A percentile compares a stretch with the other conserved stretches of the same genome.
These are phyloP conservation scores for Rhopalosiphum nymphaeae DNA, from an alignment of 2,888 invertebrate genomes.

Conservation along the genomic window DNA sequence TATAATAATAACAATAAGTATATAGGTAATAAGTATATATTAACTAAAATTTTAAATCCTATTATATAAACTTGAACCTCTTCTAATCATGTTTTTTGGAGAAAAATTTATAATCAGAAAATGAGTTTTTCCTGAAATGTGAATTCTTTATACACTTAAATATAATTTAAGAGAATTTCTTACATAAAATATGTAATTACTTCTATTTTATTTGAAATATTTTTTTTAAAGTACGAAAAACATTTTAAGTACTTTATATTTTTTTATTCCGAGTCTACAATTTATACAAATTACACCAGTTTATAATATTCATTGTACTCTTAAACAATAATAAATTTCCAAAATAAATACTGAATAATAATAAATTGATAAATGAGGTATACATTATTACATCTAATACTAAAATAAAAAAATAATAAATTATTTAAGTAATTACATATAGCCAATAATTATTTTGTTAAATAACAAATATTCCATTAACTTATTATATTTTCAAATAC, in stretches of 20 bases:
- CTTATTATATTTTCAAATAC: neutral
- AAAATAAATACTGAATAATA: neutral
- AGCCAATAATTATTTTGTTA: neutral
- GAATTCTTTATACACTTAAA: neutral
- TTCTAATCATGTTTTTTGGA: neutral
- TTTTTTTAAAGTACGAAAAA: neutral
- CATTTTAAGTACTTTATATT: neutral
- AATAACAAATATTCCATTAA: neutral
- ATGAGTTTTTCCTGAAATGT: neutral
- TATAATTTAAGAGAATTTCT: neutral
- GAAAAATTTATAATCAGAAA: neutral
- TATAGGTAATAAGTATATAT: too few species aligned
- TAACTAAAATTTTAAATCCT: neutral
- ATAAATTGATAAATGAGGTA: too few species aligned
- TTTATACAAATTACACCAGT: neutral
- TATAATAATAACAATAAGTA: too few species aligned
- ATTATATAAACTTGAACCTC: neutral
- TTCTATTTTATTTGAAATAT: neutral
- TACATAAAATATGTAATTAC: neutral
- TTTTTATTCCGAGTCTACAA: neutral
- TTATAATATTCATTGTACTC: neutral
- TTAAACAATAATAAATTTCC: neutral
- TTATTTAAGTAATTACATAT: neutral
- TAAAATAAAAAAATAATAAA: neutral
- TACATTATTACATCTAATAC: neutral